Percentiles rank a stretch among this genome's conserved stretches.
These are phyloP conservation scores for Agrochola lychnidis DNA, from an alignment of 2,888 invertebrate genomes.

Conservation along the genomic window DNA sequence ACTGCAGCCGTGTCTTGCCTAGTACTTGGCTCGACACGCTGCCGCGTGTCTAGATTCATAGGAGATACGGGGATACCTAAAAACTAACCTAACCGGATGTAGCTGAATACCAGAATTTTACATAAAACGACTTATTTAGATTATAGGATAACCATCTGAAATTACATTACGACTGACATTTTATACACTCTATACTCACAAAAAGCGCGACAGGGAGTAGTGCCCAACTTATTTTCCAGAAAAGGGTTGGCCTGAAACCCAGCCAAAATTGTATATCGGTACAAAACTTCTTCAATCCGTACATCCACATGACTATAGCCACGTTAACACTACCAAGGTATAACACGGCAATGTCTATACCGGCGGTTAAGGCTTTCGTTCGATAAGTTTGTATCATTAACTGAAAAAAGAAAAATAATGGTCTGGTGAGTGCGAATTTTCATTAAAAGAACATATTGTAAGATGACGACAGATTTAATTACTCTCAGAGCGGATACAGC, in stretches of 20 bases:
- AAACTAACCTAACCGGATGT: background rate
- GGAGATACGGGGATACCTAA: background rate
- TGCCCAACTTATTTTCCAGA: slow-evolving; percentile 80
- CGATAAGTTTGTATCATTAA: slow-evolving; percentile 49
- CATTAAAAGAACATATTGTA: too few species aligned
- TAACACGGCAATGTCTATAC: slow-evolving; percentile 71
- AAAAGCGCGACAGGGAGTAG: slow-evolving; percentile 75
- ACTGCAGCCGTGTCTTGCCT: too few species aligned
- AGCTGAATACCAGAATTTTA: background rate
- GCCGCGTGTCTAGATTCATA: too few species aligned
- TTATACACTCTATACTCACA: slow-evolving; percentile 71
- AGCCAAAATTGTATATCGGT: slow-evolving; percentile 84
- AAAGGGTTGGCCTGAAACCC: slow-evolving; percentile 82
- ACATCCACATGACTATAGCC: slow-evolving; percentile 82
- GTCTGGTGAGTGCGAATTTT: too few species aligned
- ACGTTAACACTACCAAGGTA: slow-evolving; percentile 78
- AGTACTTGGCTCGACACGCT: too few species aligned
- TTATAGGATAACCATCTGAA: background rate
- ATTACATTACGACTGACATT: background rate
- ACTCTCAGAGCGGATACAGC: too few species aligned
- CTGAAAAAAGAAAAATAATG: slow-evolving; percentile 63
- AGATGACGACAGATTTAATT: too few species aligned
- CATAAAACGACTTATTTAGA: background rate
- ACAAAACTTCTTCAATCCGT: slow-evolving; percentile 79
- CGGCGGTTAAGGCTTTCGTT: slow-evolving; percentile 65